Evolutionary conservation across 64 coral and sea anemone species (phyloP).

Genomic region (Porites lutea): DNA sequence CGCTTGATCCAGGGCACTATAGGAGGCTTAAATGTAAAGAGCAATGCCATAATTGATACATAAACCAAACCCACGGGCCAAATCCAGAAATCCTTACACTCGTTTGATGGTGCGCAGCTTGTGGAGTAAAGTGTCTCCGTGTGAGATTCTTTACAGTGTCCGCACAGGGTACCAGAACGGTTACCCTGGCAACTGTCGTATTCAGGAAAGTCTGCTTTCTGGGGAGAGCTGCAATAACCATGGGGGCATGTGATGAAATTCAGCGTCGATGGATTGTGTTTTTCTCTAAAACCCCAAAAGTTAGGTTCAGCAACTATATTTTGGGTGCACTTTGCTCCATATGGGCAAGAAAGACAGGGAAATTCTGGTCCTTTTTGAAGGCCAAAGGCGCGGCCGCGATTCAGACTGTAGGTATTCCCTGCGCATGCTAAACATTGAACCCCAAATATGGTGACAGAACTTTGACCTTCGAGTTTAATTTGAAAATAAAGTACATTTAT

Average conservation of each 20-base stretch:
- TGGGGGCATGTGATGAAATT: conserved; percentile 67
- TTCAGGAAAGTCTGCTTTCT: not conserved
- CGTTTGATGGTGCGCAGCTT: conserved; percentile 22
- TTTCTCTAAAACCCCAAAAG: not conserved
- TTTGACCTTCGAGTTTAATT: not conserved
- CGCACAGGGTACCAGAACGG: conserved; percentile 63
- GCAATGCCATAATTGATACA: not conserved
- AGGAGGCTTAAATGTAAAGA: conserved; percentile 6
- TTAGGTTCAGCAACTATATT: conserved; percentile 53
- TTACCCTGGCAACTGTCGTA: conserved; percentile 70
- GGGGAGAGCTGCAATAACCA: conserved; percentile 37
- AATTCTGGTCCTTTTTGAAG: not conserved
- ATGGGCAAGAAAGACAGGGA: conserved; percentile 64
- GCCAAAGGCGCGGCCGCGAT: conserved; percentile 2
- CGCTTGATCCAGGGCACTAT: not conserved
- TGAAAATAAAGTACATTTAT: conserved; percentile 23
- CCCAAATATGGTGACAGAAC: not conserved
- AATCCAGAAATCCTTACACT: conserved; percentile 76
- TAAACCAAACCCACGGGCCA: conserved; percentile 64
- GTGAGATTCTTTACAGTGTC: conserved; percentile 52
- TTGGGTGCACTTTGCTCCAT: conserved; percentile 49
- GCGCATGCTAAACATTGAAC: conserved; percentile 46
- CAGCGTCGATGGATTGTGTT: conserved; percentile 17
- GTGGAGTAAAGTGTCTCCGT: conserved; percentile 79
- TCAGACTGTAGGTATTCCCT: not conserved